A percentile compares a stretch with the other conserved stretches of the same genome.
Conservation (phyloP, 1,140 invertebrate species). For the Asobara japonica region DNA sequence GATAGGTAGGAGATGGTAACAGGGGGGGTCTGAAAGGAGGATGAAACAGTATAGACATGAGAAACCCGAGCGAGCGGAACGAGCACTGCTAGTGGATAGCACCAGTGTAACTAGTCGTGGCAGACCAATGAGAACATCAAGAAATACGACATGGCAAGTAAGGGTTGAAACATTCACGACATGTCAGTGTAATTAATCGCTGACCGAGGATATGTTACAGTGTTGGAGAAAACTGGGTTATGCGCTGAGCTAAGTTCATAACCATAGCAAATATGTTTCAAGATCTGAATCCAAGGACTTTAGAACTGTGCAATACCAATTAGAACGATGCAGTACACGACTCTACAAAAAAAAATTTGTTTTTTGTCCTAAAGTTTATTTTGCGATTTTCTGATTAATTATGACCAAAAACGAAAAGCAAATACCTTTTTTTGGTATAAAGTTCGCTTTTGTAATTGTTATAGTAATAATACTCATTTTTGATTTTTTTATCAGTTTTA, state of each 20-base stretch:
- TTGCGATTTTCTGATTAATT: no score
- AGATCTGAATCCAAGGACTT: no score
- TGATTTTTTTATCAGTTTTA: no score
- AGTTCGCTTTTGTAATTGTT: no score
- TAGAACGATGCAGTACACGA: no score
- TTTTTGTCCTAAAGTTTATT: no score
- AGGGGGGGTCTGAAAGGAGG: constrained; percentile 8
- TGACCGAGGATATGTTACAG: background rate
- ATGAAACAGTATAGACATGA: constrained; percentile 9
- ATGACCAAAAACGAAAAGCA: no score
- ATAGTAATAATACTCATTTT: no score
- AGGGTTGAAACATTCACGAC: constrained; percentile 13
- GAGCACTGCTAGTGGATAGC: constrained; percentile 4
- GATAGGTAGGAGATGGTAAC: constrained; percentile 7
- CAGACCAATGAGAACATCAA: constrained; percentile 10
- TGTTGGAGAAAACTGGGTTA: background rate
- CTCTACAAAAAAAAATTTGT: no score
- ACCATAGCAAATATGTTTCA: no score
- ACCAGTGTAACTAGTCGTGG: constrained; percentile 8
- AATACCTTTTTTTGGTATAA: no score
- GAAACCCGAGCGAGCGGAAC: constrained; percentile 1
- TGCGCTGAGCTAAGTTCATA: background rate
- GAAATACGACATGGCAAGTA: constrained; percentile 5
- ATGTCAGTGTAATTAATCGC: constrained; percentile 11
- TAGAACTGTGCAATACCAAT: no score